A percentile compares a stretch with the other conserved stretches of the same genome.
These are phyloP conservation scores for Eudemis profundana DNA, from an alignment of 2,888 invertebrate species.

Conservation along the genomic window DNA sequence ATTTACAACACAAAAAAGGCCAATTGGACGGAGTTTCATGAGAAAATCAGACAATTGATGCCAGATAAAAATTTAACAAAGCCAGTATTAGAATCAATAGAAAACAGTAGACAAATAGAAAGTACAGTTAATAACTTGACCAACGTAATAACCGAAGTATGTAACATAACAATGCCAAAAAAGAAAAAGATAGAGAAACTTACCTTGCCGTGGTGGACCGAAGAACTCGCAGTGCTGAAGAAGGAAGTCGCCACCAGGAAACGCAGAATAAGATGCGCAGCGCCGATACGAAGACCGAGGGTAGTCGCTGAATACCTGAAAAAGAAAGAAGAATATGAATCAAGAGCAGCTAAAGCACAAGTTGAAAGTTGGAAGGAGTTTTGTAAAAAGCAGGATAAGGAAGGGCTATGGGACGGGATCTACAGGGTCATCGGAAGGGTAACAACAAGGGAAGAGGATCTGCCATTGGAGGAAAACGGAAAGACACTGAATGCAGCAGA, in stretches of 20 bases:
- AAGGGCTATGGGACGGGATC: slow-evolving; percentile 28
- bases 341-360: not conserved
- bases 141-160: not conserved
- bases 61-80: not conserved
- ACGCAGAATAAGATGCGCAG: not conserved
- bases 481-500: slow-evolving; percentile 5
- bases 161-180: not conserved
- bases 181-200: not conserved
- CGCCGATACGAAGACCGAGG: not conserved
- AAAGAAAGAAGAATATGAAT: slow-evolving; percentile 1
- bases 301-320: not conserved
- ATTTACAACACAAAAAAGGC: too few species aligned
- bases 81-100: not conserved
- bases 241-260: not conserved
- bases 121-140: not conserved
- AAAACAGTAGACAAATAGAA: not conserved
- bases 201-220: slow-evolving; percentile 3
- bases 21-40: not conserved
- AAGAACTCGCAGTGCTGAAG: not conserved
- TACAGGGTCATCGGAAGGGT: slow-evolving; percentile 41
- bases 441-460: slow-evolving; percentile 22
- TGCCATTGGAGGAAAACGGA: slow-evolving; percentile 19
- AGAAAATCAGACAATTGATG: not conserved
- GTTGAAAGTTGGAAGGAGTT: too few species aligned
- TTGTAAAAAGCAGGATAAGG: slow-evolving; percentile 15